Evolutionary conservation across 2,113 vertebrate genomes (phyloP), one percentile per base, ranked within the genome.

Genomic region (Aramus guarauna): DNA sequence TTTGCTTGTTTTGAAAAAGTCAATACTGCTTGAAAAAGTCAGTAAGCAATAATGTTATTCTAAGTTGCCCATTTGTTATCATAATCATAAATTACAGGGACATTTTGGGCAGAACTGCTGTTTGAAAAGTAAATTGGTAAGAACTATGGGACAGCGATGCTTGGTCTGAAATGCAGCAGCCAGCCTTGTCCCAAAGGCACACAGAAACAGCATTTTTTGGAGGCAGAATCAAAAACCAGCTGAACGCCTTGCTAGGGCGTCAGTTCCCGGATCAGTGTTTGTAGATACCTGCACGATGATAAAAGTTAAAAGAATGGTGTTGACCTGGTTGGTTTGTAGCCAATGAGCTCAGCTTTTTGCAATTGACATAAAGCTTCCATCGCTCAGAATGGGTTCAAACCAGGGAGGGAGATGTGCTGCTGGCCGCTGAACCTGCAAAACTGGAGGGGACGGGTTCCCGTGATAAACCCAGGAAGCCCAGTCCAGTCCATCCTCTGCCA

Each of bases 171-270:
- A 60, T 80, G 43, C 8, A 12, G 59, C 67, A 73, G 36, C 20
- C 11, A 36, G 9, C 10, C 16, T 7, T 58, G 30, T 74, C 68
- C 32, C 67, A 62, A 60, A 72, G 34, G 36, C 4, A 0, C 14
- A 12, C 1, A 3, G 69, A 68, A 92, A 73, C 7, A 17, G n/a
- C 3, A 0, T 13, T 43, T 79, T 79, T 45, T 58, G 1, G 6
- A 82, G 26, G 36, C 21, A 43, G 32, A 24, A 29, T 73, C 27
- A 52, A 73, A 71, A 83, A 48, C 17, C 47, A 68, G 48, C 29
- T 0, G 0, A 74, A 45, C 8, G 20, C 72, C 39, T 21, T 16
- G 8, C 11, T 17, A 16, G 53, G 50, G 48, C 74, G 69, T 63
- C 37, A 9, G 4, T 48, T 64, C 72, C 19, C 39, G 41, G 12